A percentile compares a stretch with the other conserved stretches of the same genome.
Evolutionary conservation across 2,113 vertebrate species (phyloP).

Genomic region (Pithys albifrons): DNA sequence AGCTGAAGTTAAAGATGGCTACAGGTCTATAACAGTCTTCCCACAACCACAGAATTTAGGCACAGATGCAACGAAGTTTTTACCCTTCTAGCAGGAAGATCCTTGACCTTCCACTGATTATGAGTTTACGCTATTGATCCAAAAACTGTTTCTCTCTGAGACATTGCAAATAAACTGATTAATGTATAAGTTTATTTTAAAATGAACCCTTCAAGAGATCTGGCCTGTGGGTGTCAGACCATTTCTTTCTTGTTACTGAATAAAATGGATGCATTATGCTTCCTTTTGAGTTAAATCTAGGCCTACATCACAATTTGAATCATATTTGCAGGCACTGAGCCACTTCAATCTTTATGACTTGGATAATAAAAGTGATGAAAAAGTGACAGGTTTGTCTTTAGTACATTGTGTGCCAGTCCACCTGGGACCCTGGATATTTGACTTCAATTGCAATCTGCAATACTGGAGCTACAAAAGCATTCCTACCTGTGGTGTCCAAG

Average conservation of each 20-base stretch:
- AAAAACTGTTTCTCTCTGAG: not conserved
- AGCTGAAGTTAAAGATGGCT: not conserved
- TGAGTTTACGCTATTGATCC: not conserved
- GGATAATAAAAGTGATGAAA: not conserved
- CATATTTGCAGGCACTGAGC: not conserved
- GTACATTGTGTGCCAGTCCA: not conserved
- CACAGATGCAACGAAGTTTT: not conserved
- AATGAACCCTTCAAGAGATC: constrained; percentile 7
- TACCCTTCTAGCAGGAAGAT: not conserved
- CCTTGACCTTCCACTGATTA: not conserved
- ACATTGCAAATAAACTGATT: constrained; percentile 17
- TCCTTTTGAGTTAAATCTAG: constrained; percentile 2
- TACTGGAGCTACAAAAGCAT: not conserved
- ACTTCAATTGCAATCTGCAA: not conserved
- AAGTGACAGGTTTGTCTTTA: constrained; percentile 14
- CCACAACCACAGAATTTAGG: not conserved
- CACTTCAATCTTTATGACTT: not conserved
- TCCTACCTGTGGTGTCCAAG: not conserved
- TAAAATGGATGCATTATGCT: not conserved
- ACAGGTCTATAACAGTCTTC: not conserved
- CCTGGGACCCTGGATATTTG: not conserved
- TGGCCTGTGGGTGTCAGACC: not conserved
- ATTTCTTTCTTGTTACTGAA: not conserved
- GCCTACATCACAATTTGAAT: not conserved
- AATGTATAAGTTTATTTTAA: not conserved